Evolutionary conservation across 2,888 invertebrate genomes (phyloP), one percentile per base, ranked within the genome.

Genomic region (Andrena praecox): DNA sequence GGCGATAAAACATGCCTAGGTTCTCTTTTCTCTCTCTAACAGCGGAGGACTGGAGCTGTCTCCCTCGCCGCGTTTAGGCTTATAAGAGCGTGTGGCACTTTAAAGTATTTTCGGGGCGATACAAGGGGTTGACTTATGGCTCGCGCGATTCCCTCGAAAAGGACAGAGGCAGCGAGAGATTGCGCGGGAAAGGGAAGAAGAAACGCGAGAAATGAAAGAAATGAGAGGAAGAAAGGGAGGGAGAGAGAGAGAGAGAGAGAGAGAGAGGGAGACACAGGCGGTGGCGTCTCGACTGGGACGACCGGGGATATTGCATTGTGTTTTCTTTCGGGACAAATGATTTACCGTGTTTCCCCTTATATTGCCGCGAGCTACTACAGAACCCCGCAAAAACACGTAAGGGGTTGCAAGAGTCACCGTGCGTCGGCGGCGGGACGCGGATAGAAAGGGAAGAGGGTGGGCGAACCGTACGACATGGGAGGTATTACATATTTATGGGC

Each of bases 401-500:
- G 92, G 92, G 91, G 91, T 92, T 91, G 90, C 87, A 42, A 80
- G 87, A 89, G 88, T 90, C 87, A 86, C 88, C 83, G 83, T 71
- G 74, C 73, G 59, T 62, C 82, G 72, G 33, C 56, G 50, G 35
- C 24, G 70, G 70, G 24, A 62, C 52, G 48, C n/a, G 67, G 81
- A 59, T 72, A 78, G 62, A 69, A 74, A 80, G 84, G 75, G 68
- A 67, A 54, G 66, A 42, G 83, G 67, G 66, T 54, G 50, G 60
- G 77, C 87, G 78, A 85, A 67, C 62, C 75, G 80, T 80, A 85
- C 89, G 91, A 92, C 90, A 91, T 89, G 89, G 86, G 85, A 90
- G 90, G 91, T 92, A 93, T 93, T 93, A 93, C 93, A 93, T 93
- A 93, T 94, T 93, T 94, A 94, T 94, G 93, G 93, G 91, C 90